Base-by-base conservation (phyloP, 2,797 vertebrate species). In the Enteromius argenteus region DNA sequence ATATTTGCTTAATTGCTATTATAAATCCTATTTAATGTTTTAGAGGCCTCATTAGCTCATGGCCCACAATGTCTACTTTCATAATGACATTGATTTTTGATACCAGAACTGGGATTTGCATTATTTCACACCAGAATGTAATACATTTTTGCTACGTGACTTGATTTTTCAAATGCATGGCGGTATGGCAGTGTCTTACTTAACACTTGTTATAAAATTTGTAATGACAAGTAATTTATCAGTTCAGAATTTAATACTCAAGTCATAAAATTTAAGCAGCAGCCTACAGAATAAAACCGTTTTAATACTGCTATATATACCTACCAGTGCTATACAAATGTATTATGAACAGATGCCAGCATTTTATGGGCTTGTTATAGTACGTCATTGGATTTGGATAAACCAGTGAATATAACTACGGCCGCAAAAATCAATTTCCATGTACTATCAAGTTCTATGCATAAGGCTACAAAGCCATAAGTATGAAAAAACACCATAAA, bases 11-110 rank as follows among this genome's bases (percentile, higher is more conserved):
- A 60, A 85, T 85, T 84, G 56, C 81, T 44, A 60, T 75, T 69
- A 77, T 60, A 86, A 74, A 80, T 84, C 82, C 64, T 60, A 60
- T 85, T 85, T 71, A 83, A 87, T 79, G 72, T 68, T 42, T 49
- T 73, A 80, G 60, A 49, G 79, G 80, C 83, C 68, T 85, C 79
- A 86, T 83, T 73, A 74, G 62, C 62, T 72, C 64, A 17, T 35
- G 73, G 53, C 69, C 72, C 64, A 77, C 49, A 81, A 30, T 67
- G 66, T 51, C 66, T 69, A 51, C 67, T 72, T 71, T 37, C 42
- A 81, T 77, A 84, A 84, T 56, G 71, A 51, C 27, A 62, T 64
- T 64, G 79, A 81, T 81, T 84, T 64, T 80, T 76, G 46, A 83
- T 58, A 39, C 19, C 23, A 69, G 23, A 19, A 35, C 44, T 46